A percentile compares a stretch with the other conserved stretches of the same genome.
Evolutionary conservation across 2,113 vertebrate genomes (phyloP).

Genomic region (Campylomormyrus numenius): DNA sequence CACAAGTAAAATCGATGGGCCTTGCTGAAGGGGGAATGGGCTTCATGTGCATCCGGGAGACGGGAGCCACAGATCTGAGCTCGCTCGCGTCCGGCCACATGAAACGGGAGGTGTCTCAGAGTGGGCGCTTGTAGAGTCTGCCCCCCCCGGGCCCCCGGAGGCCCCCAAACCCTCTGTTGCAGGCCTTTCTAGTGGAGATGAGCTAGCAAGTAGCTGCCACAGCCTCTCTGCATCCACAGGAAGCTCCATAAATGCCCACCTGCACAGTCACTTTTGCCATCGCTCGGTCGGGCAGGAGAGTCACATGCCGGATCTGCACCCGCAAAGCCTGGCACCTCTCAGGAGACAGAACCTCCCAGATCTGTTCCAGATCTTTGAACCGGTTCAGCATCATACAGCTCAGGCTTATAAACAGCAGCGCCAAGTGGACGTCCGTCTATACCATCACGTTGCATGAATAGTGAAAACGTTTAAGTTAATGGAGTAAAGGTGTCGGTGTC

Average conservation of each 20-base stretch:
- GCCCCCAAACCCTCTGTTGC: background rate
- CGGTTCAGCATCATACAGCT: background rate
- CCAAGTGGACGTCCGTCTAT: background rate
- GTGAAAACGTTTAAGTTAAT: background rate
- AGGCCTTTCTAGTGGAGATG: background rate
- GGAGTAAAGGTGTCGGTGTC: background rate
- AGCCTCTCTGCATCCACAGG: background rate
- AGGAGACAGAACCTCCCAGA: background rate
- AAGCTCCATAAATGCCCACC: background rate
- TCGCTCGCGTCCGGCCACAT: slow-evolving; percentile 4
- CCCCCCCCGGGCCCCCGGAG: background rate
- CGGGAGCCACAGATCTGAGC: background rate
- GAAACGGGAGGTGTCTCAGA: slow-evolving; percentile 3
- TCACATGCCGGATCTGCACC: background rate
- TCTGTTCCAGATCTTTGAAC: background rate
- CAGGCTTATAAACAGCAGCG: background rate
- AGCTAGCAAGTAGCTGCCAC: background rate
- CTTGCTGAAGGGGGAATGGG: slow-evolving; percentile 6
- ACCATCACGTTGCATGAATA: background rate
- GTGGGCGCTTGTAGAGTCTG: background rate
- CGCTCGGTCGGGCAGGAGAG: background rate
- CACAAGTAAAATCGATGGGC: slow-evolving; percentile 43
- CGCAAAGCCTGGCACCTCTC: background rate
- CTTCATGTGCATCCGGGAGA: background rate
- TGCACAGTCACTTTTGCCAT: background rate